A percentile compares a stretch with the other conserved stretches of the same genome.
phyloP scores from a whole-genome alignment of 92 coral and sea anemone genomes.

The Umimayanthus chanpuru region DNA sequence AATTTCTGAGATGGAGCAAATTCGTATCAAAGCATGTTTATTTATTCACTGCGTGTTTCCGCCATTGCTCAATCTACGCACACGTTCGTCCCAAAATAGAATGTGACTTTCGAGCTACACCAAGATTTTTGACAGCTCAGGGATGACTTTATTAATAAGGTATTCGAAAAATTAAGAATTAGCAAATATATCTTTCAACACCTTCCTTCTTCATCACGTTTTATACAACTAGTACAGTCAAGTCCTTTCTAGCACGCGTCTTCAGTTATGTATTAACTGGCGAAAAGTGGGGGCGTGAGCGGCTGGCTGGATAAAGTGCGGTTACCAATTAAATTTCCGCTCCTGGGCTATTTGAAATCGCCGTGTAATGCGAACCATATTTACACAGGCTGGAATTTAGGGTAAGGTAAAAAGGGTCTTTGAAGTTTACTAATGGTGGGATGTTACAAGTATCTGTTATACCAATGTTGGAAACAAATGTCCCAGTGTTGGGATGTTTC shows the following conservation, averaged over 20 bases:
- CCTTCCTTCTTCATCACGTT: not conserved
- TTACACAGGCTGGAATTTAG: no score
- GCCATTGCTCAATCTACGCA: conserved; percentile 31
- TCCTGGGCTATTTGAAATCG: not conserved
- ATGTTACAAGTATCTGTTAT: no score
- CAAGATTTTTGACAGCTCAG: not conserved
- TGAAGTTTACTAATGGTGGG: no score
- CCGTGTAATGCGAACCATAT: no score
- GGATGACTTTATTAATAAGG: conserved; percentile 6
- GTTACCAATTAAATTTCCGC: conserved; percentile 8
- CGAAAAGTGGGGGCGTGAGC: not conserved
- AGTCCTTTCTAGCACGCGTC: no score
- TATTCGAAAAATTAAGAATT: not conserved
- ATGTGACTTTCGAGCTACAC: conserved; percentile 12
- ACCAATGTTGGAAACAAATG: no score
- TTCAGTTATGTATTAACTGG: not conserved
- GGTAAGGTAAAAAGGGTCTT: no score
- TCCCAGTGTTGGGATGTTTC: no score
- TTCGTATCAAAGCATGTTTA: not conserved
- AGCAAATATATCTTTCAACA: conserved; percentile 31
- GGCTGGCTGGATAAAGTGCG: not conserved
- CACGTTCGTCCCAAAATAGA: not conserved
- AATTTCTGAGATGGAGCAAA: no score
- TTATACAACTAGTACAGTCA: not conserved
- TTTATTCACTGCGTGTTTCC: not conserved